phyloP scores from a whole-genome alignment of 2,888 invertebrate genomes.

The Trichacis sp. region DNA sequence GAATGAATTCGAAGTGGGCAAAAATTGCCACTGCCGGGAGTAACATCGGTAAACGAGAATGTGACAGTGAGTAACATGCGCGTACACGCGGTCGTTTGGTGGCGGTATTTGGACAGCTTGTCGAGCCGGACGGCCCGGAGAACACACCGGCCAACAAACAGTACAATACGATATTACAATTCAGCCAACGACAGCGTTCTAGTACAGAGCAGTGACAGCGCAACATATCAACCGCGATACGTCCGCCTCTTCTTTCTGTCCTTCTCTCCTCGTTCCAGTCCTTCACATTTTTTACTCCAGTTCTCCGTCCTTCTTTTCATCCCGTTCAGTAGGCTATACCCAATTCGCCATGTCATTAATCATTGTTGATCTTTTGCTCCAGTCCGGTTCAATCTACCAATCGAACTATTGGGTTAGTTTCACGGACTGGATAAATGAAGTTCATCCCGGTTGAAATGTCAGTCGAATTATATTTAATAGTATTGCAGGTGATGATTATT shows the following conservation, averaged over 20 bases:
- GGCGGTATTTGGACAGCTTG: conserved; percentile 64
- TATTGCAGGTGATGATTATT: too few relatives aligned
- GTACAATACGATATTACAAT: conserved; percentile 63
- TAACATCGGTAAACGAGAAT: conserved; percentile 53
- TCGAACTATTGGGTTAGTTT: conserved; percentile 16
- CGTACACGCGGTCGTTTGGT: conserved; percentile 48
- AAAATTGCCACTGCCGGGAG: conserved; percentile 41
- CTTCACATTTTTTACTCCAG: conserved; percentile 19
- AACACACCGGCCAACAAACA: conserved; percentile 57
- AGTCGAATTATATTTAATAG: too few relatives aligned
- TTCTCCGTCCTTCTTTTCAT: conserved; percentile 35
- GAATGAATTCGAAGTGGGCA: conserved; percentile 25
- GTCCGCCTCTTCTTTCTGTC: conserved; percentile 27
- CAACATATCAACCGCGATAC: conserved; percentile 58
- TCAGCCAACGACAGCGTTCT: conserved; percentile 55
- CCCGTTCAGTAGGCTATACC: conserved; percentile 50
- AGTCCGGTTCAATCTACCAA: conserved; percentile 47
- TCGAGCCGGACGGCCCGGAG: conserved; percentile 53
- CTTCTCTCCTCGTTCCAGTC: conserved; percentile 19
- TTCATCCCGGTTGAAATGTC: background rate
- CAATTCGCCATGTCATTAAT: conserved; percentile 62
- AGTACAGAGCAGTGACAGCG: conserved; percentile 58
- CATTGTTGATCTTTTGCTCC: conserved; percentile 57
- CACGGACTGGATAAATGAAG: conserved; percentile 1
- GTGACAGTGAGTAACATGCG: conserved; percentile 45